phyloP scores from a whole-genome alignment of 1,140 invertebrate genomes.

The Periplaneta americana region DNA sequence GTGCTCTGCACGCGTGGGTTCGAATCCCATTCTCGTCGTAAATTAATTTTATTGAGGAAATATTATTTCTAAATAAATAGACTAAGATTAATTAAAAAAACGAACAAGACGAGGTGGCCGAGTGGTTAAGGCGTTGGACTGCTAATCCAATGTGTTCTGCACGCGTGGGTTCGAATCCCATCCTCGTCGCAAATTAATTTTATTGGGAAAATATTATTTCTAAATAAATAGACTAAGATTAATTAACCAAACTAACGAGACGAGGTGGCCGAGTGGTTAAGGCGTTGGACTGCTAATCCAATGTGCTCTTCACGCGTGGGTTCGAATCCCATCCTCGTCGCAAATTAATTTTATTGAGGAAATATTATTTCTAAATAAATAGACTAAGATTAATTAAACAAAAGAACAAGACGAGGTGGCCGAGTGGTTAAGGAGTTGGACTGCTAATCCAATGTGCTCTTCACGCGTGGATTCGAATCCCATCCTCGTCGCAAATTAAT shows the following conservation, averaged over 20 bases:
- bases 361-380: no score
- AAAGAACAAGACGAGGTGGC: constrained; percentile 22
- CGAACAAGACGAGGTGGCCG: constrained; percentile 22
- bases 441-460: constrained; percentile 23
- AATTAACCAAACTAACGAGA: no score
- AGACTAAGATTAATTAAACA: no score
- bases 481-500: constrained; percentile 23
- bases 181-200: no score
- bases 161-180: constrained; percentile 23
- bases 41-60: no score
- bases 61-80: no score
- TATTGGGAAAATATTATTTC: no score
- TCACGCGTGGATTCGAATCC: constrained; percentile 22
- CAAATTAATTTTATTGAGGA: no score
- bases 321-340: constrained; percentile 23
- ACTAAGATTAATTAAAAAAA: no score
- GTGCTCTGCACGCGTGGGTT: constrained; percentile 23
- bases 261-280: constrained; percentile 23
- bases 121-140: constrained; percentile 23
- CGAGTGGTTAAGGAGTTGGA: constrained; percentile 22
- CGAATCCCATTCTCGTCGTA: constrained; percentile 23
- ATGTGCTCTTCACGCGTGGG: constrained; percentile 22
- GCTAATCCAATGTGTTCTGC: constrained; percentile 23
- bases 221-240: no score
- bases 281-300: constrained; percentile 23